Evolutionary conservation across 2,797 vertebrate genomes (phyloP), one percentile per base, ranked within the genome.

Genomic region (Novumbra hubbsi): DNA sequence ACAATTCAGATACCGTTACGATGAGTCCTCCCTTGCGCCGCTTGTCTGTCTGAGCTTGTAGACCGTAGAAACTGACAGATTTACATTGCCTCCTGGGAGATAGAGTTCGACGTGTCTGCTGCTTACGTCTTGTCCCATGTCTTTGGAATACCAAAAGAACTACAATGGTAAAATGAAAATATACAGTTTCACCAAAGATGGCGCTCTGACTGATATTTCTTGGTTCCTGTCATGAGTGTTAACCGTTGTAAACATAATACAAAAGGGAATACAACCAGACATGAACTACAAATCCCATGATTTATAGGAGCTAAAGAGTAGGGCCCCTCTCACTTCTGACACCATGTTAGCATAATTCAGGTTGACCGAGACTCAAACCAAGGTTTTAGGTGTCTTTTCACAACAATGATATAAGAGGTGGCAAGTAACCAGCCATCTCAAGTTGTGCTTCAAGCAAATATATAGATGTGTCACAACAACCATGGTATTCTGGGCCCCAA

Each of bases 41-140:
- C 88, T 86, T 90, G 90, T 89, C 87, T 90, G 90, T 89, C 90
- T 90, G 87, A 83, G 84, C 85, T 87, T 85, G 88, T 87, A 91
- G 90, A 92, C 91, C 75, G 90, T 83, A 90, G 88, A 90, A 85
- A 89, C 89, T 75, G 90, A 83, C 74, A 76, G 71, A 62, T 69
- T 45, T 87, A 89, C 92, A 89, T 84, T 80, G 91, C 82, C 84
- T 79, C 84, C 65, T 92, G 93, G 93, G 93, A 90, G 76, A 90
- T 90, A 88, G 11, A 92, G 93, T 94, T 84, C 60, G 1, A 12
- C 3, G 32, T 2, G 34, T 75, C 68, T 66, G 73, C 19, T 48
- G 50, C 45, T 68, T 49, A 24, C 70, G 50, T 81, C 76, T 19
- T 30, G 50, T 16, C n/a, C 71, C 24, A 5, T 77, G 55, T 72